Evolutionary conservation across 2,888 invertebrate genomes (phyloP), one percentile per base, ranked within the genome.

Genomic region (Sinodicranocentrus sp.): DNA sequence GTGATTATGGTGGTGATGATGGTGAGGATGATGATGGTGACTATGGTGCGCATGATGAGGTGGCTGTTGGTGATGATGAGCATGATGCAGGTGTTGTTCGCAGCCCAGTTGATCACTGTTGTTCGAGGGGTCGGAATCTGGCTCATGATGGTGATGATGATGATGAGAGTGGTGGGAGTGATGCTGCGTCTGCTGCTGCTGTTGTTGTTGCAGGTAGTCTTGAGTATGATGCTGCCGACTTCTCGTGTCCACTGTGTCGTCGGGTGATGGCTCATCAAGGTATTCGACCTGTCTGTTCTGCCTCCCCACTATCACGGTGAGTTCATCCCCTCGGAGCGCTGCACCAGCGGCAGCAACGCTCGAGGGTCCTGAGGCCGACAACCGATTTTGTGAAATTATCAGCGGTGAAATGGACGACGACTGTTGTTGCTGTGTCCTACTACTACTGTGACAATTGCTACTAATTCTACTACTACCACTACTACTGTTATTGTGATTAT

Each of bases 1-100:
- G 61, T 82, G 83, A 44, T 79, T 79, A 43, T 85, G 79, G 59
- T 79, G 83, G 23, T 83, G 85, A 17, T 80, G 79, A 10, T 68
- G 68, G 17, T 54, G 57, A 10, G 33, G 54, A 5, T 54, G 54
- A 33, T 67, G 67, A 19, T 52, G 52, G 19, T 52, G 52, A 52
- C 17, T 13, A 25, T 15, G 23, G 3, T 61, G 65, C 17, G 52
- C 8, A 43, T 78, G 78, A 28, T 82, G 82, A 23, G 73, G 73
- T n/a, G 82, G 85, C 15, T 82, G 77, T 17, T 44, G 70, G 3
- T 68, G 59, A 23, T 59, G 48, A 48, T 5, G 2, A n/a, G 59
- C 48, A 25, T 73, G 76, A 52, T 82, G 77, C n/a, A 71, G 67
- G 23, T 73, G 67, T 28, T 48, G 63, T 26, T 78, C 71, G 39